Percentiles rank a stretch among this genome's conserved stretches.
phyloP scores from a whole-genome alignment of 2,113 vertebrate genomes.

The Andinoacara biseriatus region DNA sequence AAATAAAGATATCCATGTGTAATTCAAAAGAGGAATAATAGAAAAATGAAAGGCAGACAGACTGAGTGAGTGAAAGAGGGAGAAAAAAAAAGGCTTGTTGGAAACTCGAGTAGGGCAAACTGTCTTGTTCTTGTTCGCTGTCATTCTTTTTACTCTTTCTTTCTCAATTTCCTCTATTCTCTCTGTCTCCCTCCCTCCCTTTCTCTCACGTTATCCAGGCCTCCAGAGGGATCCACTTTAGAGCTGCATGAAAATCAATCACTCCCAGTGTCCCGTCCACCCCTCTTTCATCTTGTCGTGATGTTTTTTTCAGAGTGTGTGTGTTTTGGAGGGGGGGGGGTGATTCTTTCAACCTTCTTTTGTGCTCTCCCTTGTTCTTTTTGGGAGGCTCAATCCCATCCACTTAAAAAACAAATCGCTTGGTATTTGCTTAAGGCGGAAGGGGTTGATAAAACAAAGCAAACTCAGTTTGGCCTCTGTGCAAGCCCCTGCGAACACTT shows the following conservation, averaged over 20 bases:
- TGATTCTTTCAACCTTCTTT: conserved; percentile 54
- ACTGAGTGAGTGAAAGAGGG: conserved; percentile 18
- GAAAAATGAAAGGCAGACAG: conserved; percentile 35
- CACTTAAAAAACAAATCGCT: conserved; percentile 69
- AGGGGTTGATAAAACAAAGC: conserved; percentile 47
- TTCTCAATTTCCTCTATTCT: conserved; percentile 51
- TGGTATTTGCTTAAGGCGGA: conserved; percentile 62
- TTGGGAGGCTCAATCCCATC: conserved; percentile 47
- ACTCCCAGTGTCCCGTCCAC: conserved; percentile 56
- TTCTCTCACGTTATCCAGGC: conserved; percentile 55
- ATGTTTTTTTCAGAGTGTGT: conserved; percentile 37
- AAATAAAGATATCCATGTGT: conserved; percentile 61
- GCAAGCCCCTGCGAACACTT: conserved; percentile 13
- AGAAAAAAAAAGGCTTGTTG: background rate
- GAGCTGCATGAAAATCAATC: conserved; percentile 79
- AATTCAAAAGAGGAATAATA: conserved; percentile 32
- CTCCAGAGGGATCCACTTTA: conserved; percentile 73
- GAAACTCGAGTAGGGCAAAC: conserved; percentile 65
- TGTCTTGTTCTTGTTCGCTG: conserved; percentile 51
- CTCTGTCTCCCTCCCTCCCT: conserved; percentile 14
- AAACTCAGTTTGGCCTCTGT: conserved; percentile 55
- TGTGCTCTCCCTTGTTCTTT: conserved; percentile 51
- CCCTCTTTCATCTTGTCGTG: conserved; percentile 66
- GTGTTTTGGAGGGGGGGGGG: background rate
- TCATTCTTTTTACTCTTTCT: conserved; percentile 37